Conservation (phyloP, 1,140 invertebrate species). For the Apis laboriosa region DNA sequence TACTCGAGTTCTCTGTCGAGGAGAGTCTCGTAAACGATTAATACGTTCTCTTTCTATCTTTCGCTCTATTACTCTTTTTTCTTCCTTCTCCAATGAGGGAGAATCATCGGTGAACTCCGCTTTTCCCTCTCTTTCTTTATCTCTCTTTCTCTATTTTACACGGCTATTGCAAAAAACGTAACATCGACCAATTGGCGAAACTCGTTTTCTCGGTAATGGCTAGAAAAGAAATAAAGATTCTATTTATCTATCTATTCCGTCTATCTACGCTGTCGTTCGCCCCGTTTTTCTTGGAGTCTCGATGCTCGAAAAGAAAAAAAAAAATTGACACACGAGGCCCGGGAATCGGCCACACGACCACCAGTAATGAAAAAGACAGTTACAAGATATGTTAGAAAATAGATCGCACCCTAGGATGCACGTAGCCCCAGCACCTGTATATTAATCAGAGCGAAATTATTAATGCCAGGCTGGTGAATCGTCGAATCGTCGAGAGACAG, state of each 20-base stretch:
- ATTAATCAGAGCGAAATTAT: constrained; percentile 50
- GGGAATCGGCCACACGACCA: not conserved
- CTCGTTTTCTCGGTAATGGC: constrained; percentile 11
- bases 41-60: not conserved
- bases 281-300: not conserved
- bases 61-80: not conserved
- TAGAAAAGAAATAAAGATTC: constrained; percentile 38
- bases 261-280: constrained; percentile 4
- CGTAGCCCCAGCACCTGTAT: not conserved
- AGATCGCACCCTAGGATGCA: not conserved
- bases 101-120: not conserved
- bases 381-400: constrained; percentile 37
- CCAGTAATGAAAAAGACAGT: constrained; percentile 60
- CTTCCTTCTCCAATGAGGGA: not conserved
- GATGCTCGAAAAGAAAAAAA: not conserved
- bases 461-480: constrained; percentile 84
- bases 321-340: not conserved
- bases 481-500: constrained; percentile 85
- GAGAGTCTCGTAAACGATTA: constrained; percentile 32
- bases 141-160: not conserved
- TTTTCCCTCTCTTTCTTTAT: not conserved
- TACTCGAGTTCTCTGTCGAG: constrained; percentile 25
- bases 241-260: not conserved
- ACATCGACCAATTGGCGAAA: constrained; percentile 29
- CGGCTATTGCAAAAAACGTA: not conserved